Base-by-base conservation (phyloP, 2,888 invertebrate species). In the Timema podura region DNA sequence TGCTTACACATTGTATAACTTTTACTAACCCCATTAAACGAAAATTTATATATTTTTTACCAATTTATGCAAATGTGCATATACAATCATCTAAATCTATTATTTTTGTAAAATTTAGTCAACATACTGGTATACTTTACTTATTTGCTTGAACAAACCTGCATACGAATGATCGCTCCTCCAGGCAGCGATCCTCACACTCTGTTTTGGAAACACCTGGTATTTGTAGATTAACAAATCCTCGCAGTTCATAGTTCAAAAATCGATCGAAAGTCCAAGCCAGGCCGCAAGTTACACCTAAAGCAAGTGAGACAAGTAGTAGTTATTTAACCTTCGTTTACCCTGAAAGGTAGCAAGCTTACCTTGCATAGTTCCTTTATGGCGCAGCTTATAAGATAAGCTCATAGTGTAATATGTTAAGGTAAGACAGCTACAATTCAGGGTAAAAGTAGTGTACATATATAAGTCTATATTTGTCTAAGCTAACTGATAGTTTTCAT, bases 201-300 rank as follows among this genome's bases (percentile, higher is more conserved):
- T 82, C 81, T 6, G 79, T 79, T 75, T 81, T 81, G 67, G 77
- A 79, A 69, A 77, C 75, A 13, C 77, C 78, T 48, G 76, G 74
- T 59, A 77, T 75, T 48, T 77, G 77, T 70, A 78, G 78, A 64
- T 77, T 76, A 57, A 78, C 78, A 72, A 77, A 77, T 59, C 82
- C 83, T 61, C 81, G 79, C 67, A 85, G 77, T 70, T 82, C 80
- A 70, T 80, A 81, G 74, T 82, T 83, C 30, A 83, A 80, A 71
- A 82, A 80, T 51, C 84, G 76, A 74, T 85, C 85, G 76, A 83
- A 84, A 5, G 83, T 81, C 82, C 82, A 82, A 5, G 79, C 75
- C 68, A 80, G 77, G 7, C 79, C 80, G 73, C 82, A 82, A 44
- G 78, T 77, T 16, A 77, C 77, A 66, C 78, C 80, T 81, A 30